A percentile compares a stretch with the other conserved stretches of the same genome.
phyloP scores from a whole-genome alignment of 1,140 invertebrate species.

The Neodiprion fabricii region DNA sequence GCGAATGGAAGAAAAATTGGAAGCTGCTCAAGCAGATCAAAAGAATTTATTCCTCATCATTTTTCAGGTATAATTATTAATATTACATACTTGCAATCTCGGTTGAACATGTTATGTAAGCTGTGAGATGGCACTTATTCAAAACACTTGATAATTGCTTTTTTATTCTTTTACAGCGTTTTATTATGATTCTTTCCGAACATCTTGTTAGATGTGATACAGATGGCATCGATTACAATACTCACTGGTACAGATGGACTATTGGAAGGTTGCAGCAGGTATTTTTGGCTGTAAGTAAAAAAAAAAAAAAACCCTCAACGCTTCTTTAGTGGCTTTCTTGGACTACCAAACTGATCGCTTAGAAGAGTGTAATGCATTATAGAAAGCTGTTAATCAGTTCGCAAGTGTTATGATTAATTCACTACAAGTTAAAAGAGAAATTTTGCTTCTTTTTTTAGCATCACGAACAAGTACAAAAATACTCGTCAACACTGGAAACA shows the following conservation, averaged over 20 bases:
- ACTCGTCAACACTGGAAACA: constrained; percentile 92
- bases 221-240: constrained; percentile 90
- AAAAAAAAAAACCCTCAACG: too few species aligned
- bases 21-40: constrained; percentile 93
- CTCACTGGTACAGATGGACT: constrained; percentile 97
- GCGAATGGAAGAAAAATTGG: constrained; percentile 94
- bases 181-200: constrained; percentile 98
- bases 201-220: constrained; percentile 93
- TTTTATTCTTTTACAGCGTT: constrained; percentile 68
- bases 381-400: too few species aligned
- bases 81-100: constrained; percentile 9
- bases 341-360: too few species aligned
- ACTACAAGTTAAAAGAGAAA: too few species aligned
- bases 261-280: constrained; percentile 94
- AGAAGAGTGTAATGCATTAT: too few species aligned
- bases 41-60: constrained; percentile 97
- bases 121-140: constrained; percentile 23
- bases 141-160: constrained; percentile 31
- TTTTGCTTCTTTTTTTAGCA: constrained; percentile 71
- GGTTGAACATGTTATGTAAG: neutral
- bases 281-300: constrained; percentile 83
- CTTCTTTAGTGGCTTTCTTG: too few species aligned
- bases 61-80: constrained; percentile 74
- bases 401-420: too few species aligned
- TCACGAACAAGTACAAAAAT: constrained; percentile 97